Evolutionary conservation across 2,113 vertebrate species (phyloP), one percentile per base, ranked within the genome.

Genomic region (Varanus salvator): DNA sequence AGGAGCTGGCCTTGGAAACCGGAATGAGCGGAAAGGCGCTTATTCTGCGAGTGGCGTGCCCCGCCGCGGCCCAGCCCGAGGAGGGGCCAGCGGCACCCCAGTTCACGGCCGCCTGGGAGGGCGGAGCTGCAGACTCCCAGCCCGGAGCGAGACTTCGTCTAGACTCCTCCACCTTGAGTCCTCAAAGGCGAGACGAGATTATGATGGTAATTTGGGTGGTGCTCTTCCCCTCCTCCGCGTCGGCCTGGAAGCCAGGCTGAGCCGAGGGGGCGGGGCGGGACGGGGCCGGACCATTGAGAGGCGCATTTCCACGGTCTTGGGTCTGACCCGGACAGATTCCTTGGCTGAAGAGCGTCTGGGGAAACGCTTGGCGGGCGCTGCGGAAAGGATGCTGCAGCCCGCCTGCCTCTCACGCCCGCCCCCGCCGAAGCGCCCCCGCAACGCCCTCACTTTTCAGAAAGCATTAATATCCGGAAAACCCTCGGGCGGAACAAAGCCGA

Each of bases 1-100:
- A 92, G 91, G 93, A 95, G 95, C 95, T 93, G 83, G 94, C 96
- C 96, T 93, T 96, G 97, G 97, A 97, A 97, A 97, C 97, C 97
- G 96, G 92, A 95, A 96, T 92, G 95, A 64, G 23, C 0, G 19
- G n/a, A 34, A 52, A 31, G 77, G 48, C 54, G 75, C 7, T 15
- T 38, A 29, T 44, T 69, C 69, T 89, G 85, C 50, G 29, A 44
- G 54, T 17, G 68, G 54, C 31, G 7, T 44, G 12, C 1, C n/a
- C 54, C 29, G 6, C 25, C 87, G 38, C 38, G 38, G 38, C 44
- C 83, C 83, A 1, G 0, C 80, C 71, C 83, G 68, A 50, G 44
- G 44, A 21, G 81, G 64, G 83, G 66, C 44, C 3, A 52, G 5
- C 17, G 66, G 23, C 15, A 69, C 7, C 34, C 2, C 82, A 7